Conservation (phyloP, 2,113 vertebrate species). For the Zeus faber region DNA sequence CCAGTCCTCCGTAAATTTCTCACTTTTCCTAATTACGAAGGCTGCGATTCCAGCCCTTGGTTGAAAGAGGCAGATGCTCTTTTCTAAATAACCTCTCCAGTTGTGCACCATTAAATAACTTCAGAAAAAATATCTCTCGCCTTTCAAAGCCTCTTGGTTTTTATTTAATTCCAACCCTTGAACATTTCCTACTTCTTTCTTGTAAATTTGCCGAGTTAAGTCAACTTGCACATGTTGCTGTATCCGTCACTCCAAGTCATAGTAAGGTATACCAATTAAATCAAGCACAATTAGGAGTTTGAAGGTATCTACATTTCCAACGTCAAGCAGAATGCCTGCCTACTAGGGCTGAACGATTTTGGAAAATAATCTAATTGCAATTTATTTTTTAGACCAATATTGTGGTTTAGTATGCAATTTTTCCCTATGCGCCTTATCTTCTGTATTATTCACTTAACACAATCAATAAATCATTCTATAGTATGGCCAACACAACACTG, state of each 20-base stretch:
- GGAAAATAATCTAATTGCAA: no score
- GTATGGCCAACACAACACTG: slow-evolving; percentile 34
- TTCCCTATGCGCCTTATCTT: no score
- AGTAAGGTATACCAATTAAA: slow-evolving; percentile 62
- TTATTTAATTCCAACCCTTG: not conserved
- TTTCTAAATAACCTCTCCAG: slow-evolving; percentile 55
- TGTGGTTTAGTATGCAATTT: no score
- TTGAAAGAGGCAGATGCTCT: slow-evolving; percentile 35
- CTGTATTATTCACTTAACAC: no score
- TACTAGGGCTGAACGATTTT: no score
- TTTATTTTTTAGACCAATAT: no score
- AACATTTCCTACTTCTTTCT: slow-evolving; percentile 14
- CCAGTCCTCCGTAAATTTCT: slow-evolving; percentile 42
- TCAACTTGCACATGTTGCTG: slow-evolving; percentile 32
- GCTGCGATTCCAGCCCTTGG: slow-evolving; percentile 49
- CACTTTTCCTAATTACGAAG: slow-evolving; percentile 65
- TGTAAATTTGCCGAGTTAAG: slow-evolving; percentile 47
- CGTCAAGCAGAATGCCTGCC: slow-evolving; percentile 55
- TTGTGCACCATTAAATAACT: slow-evolving; percentile 40
- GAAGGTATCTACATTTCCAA: slow-evolving; percentile 50
- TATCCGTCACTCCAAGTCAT: slow-evolving; percentile 43
- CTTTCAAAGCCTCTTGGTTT: slow-evolving; percentile 14
- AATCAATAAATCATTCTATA: no score
- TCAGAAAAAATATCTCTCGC: slow-evolving; percentile 2
- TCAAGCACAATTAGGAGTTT: slow-evolving; percentile 65